Evolutionary conservation across 2,797 vertebrate species (phyloP), one percentile per base, ranked within the genome.

Genomic region (Calcarius lapponicus): DNA sequence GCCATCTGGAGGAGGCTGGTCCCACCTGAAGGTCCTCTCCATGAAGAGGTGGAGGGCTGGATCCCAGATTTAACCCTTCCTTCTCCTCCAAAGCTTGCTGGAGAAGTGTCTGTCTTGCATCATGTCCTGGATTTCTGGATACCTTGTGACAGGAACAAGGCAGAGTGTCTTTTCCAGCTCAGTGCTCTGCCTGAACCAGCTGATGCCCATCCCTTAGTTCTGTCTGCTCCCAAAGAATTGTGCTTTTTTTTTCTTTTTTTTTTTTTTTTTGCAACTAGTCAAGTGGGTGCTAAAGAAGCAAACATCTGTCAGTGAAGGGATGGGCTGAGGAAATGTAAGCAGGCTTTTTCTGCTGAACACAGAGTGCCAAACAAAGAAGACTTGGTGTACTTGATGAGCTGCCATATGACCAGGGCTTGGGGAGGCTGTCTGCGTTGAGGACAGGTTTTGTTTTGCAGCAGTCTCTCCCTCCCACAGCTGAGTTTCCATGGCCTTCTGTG

Each of bases 241-340:
- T 47, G 51, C 45, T 92, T 36, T 19, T 57, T 34, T 88, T 94
- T 71, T 36, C 17, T 57, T 34, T 88, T 94, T 71, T 58, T 83
- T 40, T 21, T 20, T 26, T 64, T 95, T 38, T 20, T 51, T 21
- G 3, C 26, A 29, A 7, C 42, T 65, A 80, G 42, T 93, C 66
- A 87, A 79, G 91, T 83, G 45, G 85, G 92, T 92, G 53, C 56
- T 86, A 82, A 86, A 88, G 71, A 28, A 93, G 32, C 13, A 51
- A 91, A 85, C 1, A 9, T 80, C 62, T 82, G 38, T 28, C 84
- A 82, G 43, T 50, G 73, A 94, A 91, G 32, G n/a, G 50, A 48
- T 28, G 32, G 75, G 56, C 66, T 95, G 74, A 47, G 66, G 78
- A 96, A 95, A 79, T 56, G 43, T n/a, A 60, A 81, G 26, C 11